These are phyloP conservation scores for Apus apus DNA, from an alignment of 2,113 vertebrate species.

Conservation along the genomic window DNA sequence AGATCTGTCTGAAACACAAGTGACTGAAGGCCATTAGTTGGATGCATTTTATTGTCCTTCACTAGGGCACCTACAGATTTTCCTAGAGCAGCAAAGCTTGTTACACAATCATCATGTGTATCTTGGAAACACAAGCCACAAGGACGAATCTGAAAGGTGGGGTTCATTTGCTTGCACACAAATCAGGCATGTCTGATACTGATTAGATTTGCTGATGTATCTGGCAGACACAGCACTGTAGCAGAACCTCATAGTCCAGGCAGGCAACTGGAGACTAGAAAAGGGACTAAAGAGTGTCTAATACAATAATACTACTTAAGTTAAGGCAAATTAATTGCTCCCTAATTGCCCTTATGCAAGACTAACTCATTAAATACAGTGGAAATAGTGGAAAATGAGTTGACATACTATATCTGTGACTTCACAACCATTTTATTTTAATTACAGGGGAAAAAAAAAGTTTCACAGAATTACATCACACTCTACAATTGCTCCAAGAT, in stretches of 20 bases:
- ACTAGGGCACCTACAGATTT: neutral
- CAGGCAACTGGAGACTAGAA: neutral
- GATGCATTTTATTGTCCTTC: neutral
- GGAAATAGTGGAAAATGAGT: neutral
- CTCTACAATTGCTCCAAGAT: conserved; percentile 23
- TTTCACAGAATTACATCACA: conserved; percentile 29
- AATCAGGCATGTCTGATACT: neutral
- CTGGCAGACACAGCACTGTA: neutral
- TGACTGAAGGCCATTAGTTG: neutral
- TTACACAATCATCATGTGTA: neutral
- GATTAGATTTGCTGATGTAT: neutral
- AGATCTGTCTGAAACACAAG: neutral
- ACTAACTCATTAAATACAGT: neutral
- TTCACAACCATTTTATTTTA: neutral
- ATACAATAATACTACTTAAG: neutral
- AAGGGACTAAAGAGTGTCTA: neutral
- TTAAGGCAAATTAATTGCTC: neutral
- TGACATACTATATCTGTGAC: neutral
- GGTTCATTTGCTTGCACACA: neutral
- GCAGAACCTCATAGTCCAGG: neutral
- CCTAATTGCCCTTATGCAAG: neutral
- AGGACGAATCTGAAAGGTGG: neutral
- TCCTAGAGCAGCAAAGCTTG: neutral
- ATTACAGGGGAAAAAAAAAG: neutral
- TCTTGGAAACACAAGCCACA: neutral